Conservation (phyloP, 2,888 invertebrate species). For the Acrobasis suavella region DNA sequence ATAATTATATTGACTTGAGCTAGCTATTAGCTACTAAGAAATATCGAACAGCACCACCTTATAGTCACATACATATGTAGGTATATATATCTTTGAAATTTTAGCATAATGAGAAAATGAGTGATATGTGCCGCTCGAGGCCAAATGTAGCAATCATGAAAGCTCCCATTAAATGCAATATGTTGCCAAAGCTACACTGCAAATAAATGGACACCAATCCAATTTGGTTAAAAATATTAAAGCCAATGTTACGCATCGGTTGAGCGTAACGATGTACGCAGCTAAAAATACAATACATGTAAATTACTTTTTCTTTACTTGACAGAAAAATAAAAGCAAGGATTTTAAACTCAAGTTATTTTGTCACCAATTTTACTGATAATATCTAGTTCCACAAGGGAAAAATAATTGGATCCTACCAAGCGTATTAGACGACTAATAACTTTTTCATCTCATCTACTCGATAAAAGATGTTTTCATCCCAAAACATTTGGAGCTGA, state of each 20-base stretch:
- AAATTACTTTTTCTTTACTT: not conserved
- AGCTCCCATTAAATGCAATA: constrained; percentile 10
- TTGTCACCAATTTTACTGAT: too few relatives aligned
- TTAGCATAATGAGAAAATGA: constrained; percentile 14
- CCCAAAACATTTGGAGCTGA: too few relatives aligned
- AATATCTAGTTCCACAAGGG: too few relatives aligned
- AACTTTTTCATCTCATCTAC: too few relatives aligned
- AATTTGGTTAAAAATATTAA: constrained; percentile 11
- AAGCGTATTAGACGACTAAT: too few relatives aligned
- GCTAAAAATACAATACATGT: not conserved
- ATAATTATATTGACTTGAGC: too few relatives aligned
- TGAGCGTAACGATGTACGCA: not conserved
- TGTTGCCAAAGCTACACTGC: constrained; percentile 6
- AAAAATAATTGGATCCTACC: too few relatives aligned
- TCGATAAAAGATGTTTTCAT: too few relatives aligned
- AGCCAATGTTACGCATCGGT: not conserved
- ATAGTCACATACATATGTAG: not conserved
- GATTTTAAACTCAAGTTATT: too few relatives aligned
- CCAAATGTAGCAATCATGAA: constrained; percentile 10
- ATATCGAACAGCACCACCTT: not conserved
- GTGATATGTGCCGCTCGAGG: constrained; percentile 8
- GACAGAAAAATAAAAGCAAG: not conserved
- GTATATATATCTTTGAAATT: not conserved
- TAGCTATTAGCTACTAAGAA: not conserved
- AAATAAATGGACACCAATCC: constrained; percentile 10